Base-by-base conservation (phyloP, 2,888 invertebrate species). In the Heliconius cydno region DNA sequence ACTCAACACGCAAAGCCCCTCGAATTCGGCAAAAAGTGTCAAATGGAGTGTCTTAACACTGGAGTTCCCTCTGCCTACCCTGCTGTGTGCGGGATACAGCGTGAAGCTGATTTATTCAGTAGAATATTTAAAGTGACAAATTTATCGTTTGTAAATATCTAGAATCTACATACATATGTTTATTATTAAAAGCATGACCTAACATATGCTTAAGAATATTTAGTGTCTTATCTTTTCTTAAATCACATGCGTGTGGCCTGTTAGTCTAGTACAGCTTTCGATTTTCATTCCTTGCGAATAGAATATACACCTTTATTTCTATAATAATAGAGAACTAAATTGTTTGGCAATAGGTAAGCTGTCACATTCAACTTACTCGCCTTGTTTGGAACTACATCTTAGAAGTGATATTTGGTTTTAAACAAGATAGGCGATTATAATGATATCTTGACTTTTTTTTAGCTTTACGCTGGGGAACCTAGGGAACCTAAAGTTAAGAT, bases 211-310 rank as follows among this genome's bases (percentile, higher is more conserved):
- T 60, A 22, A 1, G 38, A 66, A 41, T 75, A 41, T 41, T 46
- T 12, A 75, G 60, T 60, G 25, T 46, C 75, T 75, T 75, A 78
- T 79, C 81, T 78, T 74, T 79, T 81, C 79, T 83, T 80, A 78
- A 71, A 79, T 81, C 73, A 60, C 68, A 80, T 70, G 79, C 79
- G 77, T 77, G 76, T 80, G 76, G 78, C 80, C 81, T 77, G 80
- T 74, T 80, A 77, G 79, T 80, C 82, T 57, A 77, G 63, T 74
- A 68, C 76, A 77, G 81, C 82, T 81, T 80, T 81, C 80, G 71
- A 78, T 73, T 77, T 60, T 28, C n/a, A 22, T 60, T n/a, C 22
- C 2, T 15, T 12, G 4, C 15, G 4, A 30, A 28, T 65, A 30
- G 41, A 46, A 46, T 28, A 75, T 65, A 65, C 38, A 22, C 30